phyloP scores from a whole-genome alignment of 1,140 invertebrate species.

The Metopolophium dirhodum region DNA sequence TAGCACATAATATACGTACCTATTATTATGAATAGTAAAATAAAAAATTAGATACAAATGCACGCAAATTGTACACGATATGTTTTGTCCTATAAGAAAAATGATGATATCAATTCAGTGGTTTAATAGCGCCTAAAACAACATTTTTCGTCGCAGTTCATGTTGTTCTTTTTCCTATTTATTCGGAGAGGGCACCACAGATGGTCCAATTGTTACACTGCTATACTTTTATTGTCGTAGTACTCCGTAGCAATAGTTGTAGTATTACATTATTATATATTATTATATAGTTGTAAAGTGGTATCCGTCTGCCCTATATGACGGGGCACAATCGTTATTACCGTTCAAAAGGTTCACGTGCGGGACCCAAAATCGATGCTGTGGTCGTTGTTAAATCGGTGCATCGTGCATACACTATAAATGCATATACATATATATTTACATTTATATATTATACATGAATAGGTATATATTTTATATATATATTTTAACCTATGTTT shows the following conservation, averaged over 20 bases:
- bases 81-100: background rate
- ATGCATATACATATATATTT: background rate
- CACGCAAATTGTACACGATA: background rate
- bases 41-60: background rate
- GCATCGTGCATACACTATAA: background rate
- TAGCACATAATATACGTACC: too few relatives aligned
- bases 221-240: background rate
- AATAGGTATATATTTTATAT: background rate
- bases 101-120: background rate
- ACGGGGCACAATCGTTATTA: background rate
- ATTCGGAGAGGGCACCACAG: background rate
- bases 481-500: background rate
- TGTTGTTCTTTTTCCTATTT: background rate
- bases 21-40: background rate
- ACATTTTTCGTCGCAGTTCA: background rate
- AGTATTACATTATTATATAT: background rate
- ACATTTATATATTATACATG: background rate
- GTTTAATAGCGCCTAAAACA: background rate
- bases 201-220: background rate
- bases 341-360: background rate
- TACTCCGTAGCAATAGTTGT: background rate
- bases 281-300: background rate
- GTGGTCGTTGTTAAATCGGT: background rate
- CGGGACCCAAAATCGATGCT: background rate
- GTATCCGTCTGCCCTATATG: background rate